Evolutionary conservation across 2,888 invertebrate species (phyloP).

Genomic region (Pemphredon lugubris): DNA sequence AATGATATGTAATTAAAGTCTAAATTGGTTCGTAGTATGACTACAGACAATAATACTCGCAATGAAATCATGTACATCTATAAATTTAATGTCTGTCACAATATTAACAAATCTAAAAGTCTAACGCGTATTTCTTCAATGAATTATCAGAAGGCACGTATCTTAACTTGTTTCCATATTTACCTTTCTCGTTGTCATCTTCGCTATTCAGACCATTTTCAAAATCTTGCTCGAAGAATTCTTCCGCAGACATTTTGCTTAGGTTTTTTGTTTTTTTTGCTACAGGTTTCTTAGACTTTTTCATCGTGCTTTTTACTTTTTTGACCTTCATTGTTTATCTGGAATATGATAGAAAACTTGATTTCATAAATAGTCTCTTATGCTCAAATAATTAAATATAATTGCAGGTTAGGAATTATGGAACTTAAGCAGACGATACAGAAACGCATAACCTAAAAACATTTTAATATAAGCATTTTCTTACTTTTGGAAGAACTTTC

Average conservation of each 20-base stretch:
- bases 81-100: neutral
- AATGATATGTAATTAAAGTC: no score
- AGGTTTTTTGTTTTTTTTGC: slow-evolving; percentile 58
- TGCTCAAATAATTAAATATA: neutral
- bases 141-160: no score
- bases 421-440: neutral
- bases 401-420: no score
- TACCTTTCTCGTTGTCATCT: slow-evolving; percentile 28
- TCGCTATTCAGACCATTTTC: slow-evolving; percentile 57
- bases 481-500: no score
- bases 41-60: neutral
- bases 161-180: slow-evolving; percentile 4
- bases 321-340: slow-evolving; percentile 47
- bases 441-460: slow-evolving; percentile 24
- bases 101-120: neutral
- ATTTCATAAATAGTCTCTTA: neutral
- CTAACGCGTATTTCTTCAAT: neutral
- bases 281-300: slow-evolving; percentile 37
- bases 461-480: neutral
- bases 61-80: neutral
- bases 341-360: neutral
- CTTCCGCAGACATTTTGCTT: slow-evolving; percentile 63
- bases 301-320: slow-evolving; percentile 15
- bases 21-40: no score
- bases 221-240: slow-evolving; percentile 71